A percentile compares a stretch with the other conserved stretches of the same genome.
These are phyloP conservation scores for Lacerta viridis DNA, from an alignment of 2,797 vertebrate genomes.

Conservation along the genomic window DNA sequence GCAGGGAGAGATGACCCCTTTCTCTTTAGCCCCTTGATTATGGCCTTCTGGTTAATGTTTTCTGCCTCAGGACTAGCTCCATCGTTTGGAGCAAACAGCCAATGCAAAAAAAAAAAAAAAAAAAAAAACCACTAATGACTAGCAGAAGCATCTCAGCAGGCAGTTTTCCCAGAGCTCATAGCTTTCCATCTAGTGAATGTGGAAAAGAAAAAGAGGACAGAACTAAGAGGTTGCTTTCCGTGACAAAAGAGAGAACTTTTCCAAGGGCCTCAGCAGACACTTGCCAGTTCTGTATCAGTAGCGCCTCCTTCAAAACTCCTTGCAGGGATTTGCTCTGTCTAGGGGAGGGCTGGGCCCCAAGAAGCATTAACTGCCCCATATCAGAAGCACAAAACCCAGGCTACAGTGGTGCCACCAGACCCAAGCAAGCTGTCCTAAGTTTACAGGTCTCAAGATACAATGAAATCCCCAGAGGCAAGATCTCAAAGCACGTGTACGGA, in stretches of 20 bases:
- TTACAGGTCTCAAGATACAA: background rate
- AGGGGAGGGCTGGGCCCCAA: background rate
- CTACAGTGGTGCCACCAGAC: no score
- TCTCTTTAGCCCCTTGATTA: no score
- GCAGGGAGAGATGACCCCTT: rapidly evolving
- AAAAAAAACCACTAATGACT: background rate
- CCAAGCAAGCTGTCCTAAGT: no score
- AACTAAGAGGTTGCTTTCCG: background rate
- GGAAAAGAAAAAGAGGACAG: background rate
- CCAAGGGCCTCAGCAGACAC: background rate
- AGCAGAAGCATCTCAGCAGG: background rate
- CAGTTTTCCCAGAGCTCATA: background rate
- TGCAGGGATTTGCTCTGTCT: background rate
- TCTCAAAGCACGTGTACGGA: no score
- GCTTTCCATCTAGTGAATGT: background rate
- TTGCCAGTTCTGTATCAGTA: background rate
- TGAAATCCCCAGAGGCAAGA: no score
- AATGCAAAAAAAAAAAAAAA: no score
- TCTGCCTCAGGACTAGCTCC: no score
- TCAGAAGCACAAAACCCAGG: no score
- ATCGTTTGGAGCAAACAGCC: background rate
- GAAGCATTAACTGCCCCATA: background rate
- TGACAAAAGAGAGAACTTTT: background rate
- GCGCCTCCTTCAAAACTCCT: background rate
- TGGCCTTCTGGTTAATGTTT: background rate